Percentiles rank a stretch among this genome's conserved stretches.
phyloP scores from a whole-genome alignment of 1,140 invertebrate genomes.

The Pachyrhynchus sulphureomaculatus region DNA sequence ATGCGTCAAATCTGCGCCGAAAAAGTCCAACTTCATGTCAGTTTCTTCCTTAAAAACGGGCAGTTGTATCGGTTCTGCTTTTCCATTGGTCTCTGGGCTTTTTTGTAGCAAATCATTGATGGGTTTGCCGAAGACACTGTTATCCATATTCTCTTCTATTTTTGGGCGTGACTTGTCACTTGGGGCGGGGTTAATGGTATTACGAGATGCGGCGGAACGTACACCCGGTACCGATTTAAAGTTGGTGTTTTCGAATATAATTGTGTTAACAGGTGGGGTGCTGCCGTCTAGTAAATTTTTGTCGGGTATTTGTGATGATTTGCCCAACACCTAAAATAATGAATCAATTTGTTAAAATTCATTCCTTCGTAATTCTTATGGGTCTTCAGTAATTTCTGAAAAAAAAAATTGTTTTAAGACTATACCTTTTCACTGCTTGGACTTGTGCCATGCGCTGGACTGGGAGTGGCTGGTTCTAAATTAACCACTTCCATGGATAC shows the following conservation, averaged over 20 bases:
- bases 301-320: slow-evolving; percentile 54
- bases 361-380: neutral
- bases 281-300: slow-evolving; percentile 68
- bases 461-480: slow-evolving; percentile 49
- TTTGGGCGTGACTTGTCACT: slow-evolving; percentile 44
- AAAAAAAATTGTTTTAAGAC: too few species aligned
- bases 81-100: slow-evolving; percentile 42
- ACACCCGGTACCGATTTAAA: slow-evolving; percentile 67
- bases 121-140: slow-evolving; percentile 60
- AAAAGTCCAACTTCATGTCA: slow-evolving; percentile 91
- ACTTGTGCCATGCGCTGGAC: slow-evolving; percentile 60
- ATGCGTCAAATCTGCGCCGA: slow-evolving; percentile 77
- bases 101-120: slow-evolving; percentile 57
- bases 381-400: too few species aligned
- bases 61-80: slow-evolving; percentile 61
- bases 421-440: slow-evolving; percentile 55
- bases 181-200: neutral
- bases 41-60: slow-evolving; percentile 72
- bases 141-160: slow-evolving; percentile 43
- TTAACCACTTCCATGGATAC: slow-evolving; percentile 52
- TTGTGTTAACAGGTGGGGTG: slow-evolving; percentile 79
- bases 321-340: slow-evolving; percentile 34
- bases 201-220: slow-evolving; percentile 40
- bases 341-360: neutral
- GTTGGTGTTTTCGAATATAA: slow-evolving; percentile 91